Conservation (phyloP, 92 coral and sea anemone genomes). For the Bergia puertoricense region DNA sequence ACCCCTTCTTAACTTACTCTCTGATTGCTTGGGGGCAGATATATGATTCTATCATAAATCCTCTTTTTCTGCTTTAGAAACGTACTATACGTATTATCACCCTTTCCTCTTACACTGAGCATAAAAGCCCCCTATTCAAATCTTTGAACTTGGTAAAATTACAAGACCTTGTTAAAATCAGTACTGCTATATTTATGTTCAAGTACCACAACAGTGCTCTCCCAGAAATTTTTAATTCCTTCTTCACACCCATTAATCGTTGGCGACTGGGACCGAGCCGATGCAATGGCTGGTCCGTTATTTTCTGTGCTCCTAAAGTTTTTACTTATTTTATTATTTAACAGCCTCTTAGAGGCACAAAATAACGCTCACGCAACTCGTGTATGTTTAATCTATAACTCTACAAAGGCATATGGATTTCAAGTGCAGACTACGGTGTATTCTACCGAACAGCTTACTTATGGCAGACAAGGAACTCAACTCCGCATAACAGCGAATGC, state of each 20-base stretch:
- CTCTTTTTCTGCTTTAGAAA: slow-evolving; percentile 23
- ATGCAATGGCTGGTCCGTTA: no score
- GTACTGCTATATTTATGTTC: background rate
- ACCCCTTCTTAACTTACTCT: slow-evolving; percentile 31
- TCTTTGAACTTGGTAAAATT: slow-evolving; percentile 31
- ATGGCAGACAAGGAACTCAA: no score
- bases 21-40: slow-evolving; percentile 43
- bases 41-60: slow-evolving; percentile 8
- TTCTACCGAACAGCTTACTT: no score
- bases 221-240: background rate
- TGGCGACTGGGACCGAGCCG: no score
- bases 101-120: slow-evolving; percentile 26
- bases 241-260: background rate
- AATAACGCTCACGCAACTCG: no score
- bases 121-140: slow-evolving; percentile 42
- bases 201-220: background rate
- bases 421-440: no score
- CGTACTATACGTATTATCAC: slow-evolving; percentile 38
- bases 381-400: no score
- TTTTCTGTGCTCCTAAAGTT: no score
- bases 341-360: no score
- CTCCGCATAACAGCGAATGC: no score
- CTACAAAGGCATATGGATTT: no score
- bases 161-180: slow-evolving; percentile 19
- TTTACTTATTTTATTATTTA: no score